Conservation (phyloP, 2,888 invertebrate genomes). For the Drosophila subquinaria region DNA sequence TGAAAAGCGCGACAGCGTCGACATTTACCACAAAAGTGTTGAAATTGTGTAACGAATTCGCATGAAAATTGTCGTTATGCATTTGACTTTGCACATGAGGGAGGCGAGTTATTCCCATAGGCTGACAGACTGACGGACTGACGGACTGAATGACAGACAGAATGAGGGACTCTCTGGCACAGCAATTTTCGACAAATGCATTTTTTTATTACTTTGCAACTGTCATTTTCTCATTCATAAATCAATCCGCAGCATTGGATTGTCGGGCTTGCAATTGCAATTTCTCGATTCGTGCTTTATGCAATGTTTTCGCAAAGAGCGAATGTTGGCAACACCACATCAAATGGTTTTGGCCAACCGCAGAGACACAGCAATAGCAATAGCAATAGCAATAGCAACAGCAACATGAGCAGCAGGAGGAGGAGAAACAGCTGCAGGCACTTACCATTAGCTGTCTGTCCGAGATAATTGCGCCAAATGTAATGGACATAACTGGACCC, state of each 20-base stretch:
- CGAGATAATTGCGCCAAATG: constrained; percentile 92
- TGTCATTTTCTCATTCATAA: constrained; percentile 25
- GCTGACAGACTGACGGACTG: not conserved
- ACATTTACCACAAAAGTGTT: constrained; percentile 63
- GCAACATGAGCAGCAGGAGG: constrained; percentile 1
- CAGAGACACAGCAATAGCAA: constrained; percentile 13
- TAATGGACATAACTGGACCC: constrained; percentile 95
- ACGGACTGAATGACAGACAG: not conserved
- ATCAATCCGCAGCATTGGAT: constrained; percentile 20
- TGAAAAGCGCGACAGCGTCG: constrained; percentile 23
- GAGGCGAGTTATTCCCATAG: not conserved
- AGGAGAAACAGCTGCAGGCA: constrained; percentile 43
- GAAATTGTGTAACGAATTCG: constrained; percentile 60
- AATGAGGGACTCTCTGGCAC: constrained; percentile 30
- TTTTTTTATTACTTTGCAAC: constrained; percentile 58
- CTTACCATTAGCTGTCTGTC: constrained; percentile 88
- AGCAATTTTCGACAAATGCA: constrained; percentile 59
- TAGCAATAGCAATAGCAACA: constrained; percentile 8
- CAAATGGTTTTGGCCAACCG: constrained; percentile 46
- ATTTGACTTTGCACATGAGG: constrained; percentile 35
- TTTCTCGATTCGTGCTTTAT: constrained; percentile 16
- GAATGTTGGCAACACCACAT: constrained; percentile 13
- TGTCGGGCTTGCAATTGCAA: constrained; percentile 11
- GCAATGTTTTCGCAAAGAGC: constrained; percentile 7
- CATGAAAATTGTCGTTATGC: constrained; percentile 43